Base-by-base conservation (phyloP, 1,140 invertebrate genomes). In the Centruroides vittatus region DNA sequence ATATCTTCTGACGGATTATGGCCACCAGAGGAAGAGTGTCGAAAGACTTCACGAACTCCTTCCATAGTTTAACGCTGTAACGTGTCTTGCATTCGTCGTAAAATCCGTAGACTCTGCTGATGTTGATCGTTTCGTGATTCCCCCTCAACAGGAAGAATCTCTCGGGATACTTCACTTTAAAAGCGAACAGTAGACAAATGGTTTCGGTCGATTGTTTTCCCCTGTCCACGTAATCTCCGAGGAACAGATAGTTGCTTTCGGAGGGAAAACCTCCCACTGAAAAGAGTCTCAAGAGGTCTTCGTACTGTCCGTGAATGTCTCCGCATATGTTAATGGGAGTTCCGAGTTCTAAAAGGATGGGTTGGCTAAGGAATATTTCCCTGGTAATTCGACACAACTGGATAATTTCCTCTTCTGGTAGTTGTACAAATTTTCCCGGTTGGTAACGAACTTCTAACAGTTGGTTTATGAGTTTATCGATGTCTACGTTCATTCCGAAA, bases 11-110 rank as follows among this genome's bases (percentile, higher is more conserved):
- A n/a, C 23, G 10, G 1, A 54, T 3, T 12, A 54, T 9, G 52
- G 52, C 52, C 23, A 23, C 52, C 52, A 98, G 90, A 3, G 95
- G 95, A 71, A 98, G 79, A 78, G 93, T 98, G 78, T 98, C 98
- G 74, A 98, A 98, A 75, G 93, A 97, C 76, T 98, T 94, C 64
- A 93, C 97, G 75, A 98, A 98, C 34, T 92, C 96, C 78, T 98
- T 98, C 94, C 93, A 98, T 70, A 98, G 74, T 75, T 97, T 98
- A 61, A 98, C 94, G 76, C 93, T 97, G 74, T 93, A 98, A 70
- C 94, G 83, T 72, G 92, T 81, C 63, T 78, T 84, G 84, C 95
- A 96, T 78, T 96, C 93, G 73, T 96, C 93, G 73, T 95, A 96
- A 78, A 96, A 96, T 71, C 91, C 91, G 79, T 95, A 96, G 79